phyloP scores from a whole-genome alignment of 2,888 invertebrate species.

The Tetragonula carbonaria region DNA sequence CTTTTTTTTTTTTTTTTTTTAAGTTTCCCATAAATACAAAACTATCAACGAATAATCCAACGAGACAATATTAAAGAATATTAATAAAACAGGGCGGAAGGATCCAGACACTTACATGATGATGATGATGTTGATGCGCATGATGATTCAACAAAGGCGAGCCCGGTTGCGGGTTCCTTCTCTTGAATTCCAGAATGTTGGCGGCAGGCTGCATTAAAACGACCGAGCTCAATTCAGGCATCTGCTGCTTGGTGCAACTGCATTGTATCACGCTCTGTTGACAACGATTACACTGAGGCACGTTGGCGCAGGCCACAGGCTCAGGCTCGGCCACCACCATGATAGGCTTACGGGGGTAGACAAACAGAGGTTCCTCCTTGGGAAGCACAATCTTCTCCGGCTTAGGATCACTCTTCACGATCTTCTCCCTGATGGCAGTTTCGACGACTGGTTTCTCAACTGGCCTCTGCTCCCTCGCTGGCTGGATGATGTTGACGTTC shows the following conservation, averaged over 20 bases:
- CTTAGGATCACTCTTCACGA: not conserved
- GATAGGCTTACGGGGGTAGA: conserved; percentile 4
- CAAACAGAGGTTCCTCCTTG: conserved; percentile 12
- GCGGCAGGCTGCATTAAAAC: not conserved
- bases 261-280: conserved; percentile 25
- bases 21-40: too few species aligned
- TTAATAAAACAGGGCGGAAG: too few species aligned
- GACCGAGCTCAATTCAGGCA: not conserved
- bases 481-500: conserved; percentile 5
- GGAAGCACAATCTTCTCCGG: not conserved
- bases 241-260: conserved; percentile 14
- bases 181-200: not conserved
- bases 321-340: conserved; percentile 25
- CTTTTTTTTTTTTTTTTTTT: too few species aligned
- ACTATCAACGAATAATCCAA: too few species aligned
- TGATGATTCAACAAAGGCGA: not conserved
- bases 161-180: not conserved
- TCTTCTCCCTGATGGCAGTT: not conserved
- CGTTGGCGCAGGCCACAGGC: not conserved
- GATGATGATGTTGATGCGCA: not conserved
- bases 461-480: not conserved
- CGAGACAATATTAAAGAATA: too few species aligned
- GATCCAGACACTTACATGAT: not conserved
- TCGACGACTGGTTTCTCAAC: not conserved
- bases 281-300: conserved; percentile 8